Conservation (phyloP, 2,888 invertebrate genomes). For the Parnassius glacialis region DNA sequence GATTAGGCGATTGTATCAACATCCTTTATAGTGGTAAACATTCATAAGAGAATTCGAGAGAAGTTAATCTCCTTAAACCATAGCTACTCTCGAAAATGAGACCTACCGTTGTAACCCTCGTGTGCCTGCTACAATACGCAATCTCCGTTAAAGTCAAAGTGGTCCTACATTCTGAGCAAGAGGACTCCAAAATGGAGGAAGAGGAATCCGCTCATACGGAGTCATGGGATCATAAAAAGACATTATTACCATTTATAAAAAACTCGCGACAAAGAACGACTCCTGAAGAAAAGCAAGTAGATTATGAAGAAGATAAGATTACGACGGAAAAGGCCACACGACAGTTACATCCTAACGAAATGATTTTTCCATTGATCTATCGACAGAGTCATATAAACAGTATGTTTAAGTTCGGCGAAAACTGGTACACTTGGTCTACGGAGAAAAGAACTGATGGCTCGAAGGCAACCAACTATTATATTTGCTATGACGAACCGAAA, state of each 20-base stretch:
- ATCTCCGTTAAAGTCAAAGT: slow-evolving; percentile 68
- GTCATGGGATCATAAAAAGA: slow-evolving; percentile 47
- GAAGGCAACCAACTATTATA: slow-evolving; percentile 61
- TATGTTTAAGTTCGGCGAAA: slow-evolving; percentile 73
- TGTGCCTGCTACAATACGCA: slow-evolving; percentile 44
- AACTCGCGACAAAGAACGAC: slow-evolving; percentile 34
- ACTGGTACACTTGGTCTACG: slow-evolving; percentile 73
- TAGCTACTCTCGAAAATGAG: slow-evolving; percentile 42
- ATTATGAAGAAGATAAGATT: slow-evolving; percentile 52
- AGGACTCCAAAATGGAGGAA: slow-evolving; percentile 60
- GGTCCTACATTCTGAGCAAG: slow-evolving; percentile 66
- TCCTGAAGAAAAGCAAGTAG: slow-evolving; percentile 41
- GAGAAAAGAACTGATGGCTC: slow-evolving; percentile 67
- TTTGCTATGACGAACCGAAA: slow-evolving; percentile 72
- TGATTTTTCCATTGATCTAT: slow-evolving; percentile 70
- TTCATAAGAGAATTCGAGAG: slow-evolving; percentile 6
- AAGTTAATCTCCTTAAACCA: slow-evolving; percentile 8
- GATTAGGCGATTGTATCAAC: slow-evolving; percentile 25
- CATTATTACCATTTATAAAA: slow-evolving; percentile 57
- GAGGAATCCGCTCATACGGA: slow-evolving; percentile 49
- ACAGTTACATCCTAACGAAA: slow-evolving; percentile 64
- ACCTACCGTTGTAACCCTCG: slow-evolving; percentile 34
- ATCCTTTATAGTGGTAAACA: slow-evolving; percentile 12
- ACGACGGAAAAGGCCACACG: slow-evolving; percentile 47
- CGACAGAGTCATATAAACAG: slow-evolving; percentile 67